Percentiles rank a stretch among this genome's conserved stretches.
phyloP scores from a whole-genome alignment of 2,113 vertebrate genomes.

The Rhagologus leucostigma region DNA sequence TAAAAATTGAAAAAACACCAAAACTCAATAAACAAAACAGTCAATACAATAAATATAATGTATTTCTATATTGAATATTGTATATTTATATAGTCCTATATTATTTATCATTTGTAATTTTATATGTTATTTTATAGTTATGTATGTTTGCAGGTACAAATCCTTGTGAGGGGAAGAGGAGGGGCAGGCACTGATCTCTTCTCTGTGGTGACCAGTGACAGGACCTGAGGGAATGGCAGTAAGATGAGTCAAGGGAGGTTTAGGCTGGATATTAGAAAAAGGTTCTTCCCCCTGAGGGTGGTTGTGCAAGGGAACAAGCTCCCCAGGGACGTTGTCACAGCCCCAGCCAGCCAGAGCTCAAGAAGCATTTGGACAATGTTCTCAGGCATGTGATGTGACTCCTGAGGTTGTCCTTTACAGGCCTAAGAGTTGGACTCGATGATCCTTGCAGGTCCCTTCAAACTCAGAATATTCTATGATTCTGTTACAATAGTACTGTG shows the following conservation, averaged over 20 bases:
- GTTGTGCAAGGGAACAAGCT: fast-evolving
- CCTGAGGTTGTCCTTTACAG: not conserved
- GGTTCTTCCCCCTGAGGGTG: not conserved
- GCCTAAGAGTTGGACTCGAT: not conserved
- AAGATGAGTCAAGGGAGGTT: not conserved
- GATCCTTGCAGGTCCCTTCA: not conserved
- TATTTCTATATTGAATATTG: not conserved
- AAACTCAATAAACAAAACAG: not conserved
- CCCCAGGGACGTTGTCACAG: not conserved
- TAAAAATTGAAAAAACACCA: not conserved
- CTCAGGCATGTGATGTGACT: not conserved
- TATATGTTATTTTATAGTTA: not conserved
- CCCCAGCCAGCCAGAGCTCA: not conserved
- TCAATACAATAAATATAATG: not conserved
- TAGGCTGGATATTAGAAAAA: not conserved
- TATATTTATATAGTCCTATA: not conserved
- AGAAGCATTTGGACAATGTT: fast-evolving
- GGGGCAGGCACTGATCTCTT: not conserved
- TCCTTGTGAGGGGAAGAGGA: not conserved
- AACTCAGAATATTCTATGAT: not conserved
- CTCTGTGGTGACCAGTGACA: not conserved
- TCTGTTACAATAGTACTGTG: not conserved
- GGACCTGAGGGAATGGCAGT: not conserved
- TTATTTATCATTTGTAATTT: not conserved
- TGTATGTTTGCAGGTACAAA: not conserved